phyloP scores from a whole-genome alignment of 35 echinoderm and acorn worm genomes.

The Stichopus chloronotus region DNA sequence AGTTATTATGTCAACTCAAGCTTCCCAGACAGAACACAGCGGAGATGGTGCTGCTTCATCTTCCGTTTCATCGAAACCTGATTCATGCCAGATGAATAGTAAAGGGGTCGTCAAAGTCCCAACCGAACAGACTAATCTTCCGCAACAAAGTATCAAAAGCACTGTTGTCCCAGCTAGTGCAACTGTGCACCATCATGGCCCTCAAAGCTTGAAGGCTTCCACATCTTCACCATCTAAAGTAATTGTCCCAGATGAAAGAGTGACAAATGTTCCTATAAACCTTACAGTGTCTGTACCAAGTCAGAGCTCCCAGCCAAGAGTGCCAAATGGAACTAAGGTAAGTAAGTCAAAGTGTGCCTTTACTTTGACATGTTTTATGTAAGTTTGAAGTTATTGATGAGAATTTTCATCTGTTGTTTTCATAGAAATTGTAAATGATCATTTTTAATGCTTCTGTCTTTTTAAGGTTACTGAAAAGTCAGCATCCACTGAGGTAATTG shows the following conservation, averaged over 20 bases:
- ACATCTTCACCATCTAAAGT: neutral
- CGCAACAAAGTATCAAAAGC: neutral
- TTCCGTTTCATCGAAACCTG: neutral
- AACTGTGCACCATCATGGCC: neutral
- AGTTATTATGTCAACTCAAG: slow-evolving; percentile 31
- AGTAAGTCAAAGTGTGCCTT: neutral
- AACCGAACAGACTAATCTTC: neutral
- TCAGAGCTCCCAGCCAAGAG: neutral
- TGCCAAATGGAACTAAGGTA: neutral
- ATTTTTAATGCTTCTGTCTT: neutral
- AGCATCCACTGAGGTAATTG: slow-evolving; percentile 23
- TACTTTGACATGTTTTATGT: neutral
- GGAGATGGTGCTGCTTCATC: neutral
- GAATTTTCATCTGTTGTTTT: no score
- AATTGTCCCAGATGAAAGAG: neutral
- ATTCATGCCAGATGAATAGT: neutral
- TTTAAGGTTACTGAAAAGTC: neutral
- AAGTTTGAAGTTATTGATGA: no score
- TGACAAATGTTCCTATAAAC: neutral
- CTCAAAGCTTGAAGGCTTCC: neutral
- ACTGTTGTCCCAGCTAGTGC: neutral
- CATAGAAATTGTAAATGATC: no score
- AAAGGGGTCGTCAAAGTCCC: neutral
- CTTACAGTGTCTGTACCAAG: neutral
- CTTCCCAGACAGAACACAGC: slow-evolving; percentile 18